Evolutionary conservation across 2,797 vertebrate species (phyloP).

Genomic region (Acipenser ruthenus): DNA sequence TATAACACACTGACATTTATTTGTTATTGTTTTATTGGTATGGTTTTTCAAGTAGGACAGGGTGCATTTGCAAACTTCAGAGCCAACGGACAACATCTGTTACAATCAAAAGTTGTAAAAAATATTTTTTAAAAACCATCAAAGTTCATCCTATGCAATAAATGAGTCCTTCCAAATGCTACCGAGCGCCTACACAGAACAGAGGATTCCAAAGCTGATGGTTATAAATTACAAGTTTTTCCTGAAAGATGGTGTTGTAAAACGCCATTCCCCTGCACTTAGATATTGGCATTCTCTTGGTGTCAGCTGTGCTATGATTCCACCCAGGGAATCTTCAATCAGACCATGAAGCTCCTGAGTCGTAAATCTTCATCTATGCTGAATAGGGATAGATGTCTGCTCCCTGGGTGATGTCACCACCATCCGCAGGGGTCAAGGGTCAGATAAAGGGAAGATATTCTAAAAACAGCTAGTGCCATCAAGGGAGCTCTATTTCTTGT

Average conservation of each 20-base stretch:
- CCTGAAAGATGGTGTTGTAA: slow-evolving; percentile 46
- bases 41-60: slow-evolving; percentile 2
- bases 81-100: slow-evolving; percentile 11
- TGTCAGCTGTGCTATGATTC: slow-evolving; percentile 38
- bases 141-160: background rate
- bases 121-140: slow-evolving; percentile 7
- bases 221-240: slow-evolving; percentile 52
- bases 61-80: slow-evolving; percentile 3
- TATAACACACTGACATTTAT: slow-evolving; percentile 11
- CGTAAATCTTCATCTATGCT: slow-evolving; percentile 39
- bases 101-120: slow-evolving; percentile 1
- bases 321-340: slow-evolving; percentile 12
- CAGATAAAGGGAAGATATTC: slow-evolving; percentile 9
- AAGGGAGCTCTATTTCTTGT: background rate
- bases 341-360: slow-evolving; percentile 30
- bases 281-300: slow-evolving; percentile 31
- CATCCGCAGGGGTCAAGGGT: slow-evolving; percentile 30
- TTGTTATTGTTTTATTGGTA: slow-evolving; percentile 13
- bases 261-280: slow-evolving; percentile 31
- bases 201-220: slow-evolving; percentile 50
- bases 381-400: slow-evolving; percentile 37
- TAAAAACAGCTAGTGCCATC: slow-evolving; percentile 6
- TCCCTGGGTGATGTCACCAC: slow-evolving; percentile 8
- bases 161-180: slow-evolving; percentile 19
- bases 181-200: slow-evolving; percentile 43